Evolutionary conservation across 1,140 invertebrate species (phyloP), one percentile per base, ranked within the genome.

Genomic region (Drosophila navojoa): DNA sequence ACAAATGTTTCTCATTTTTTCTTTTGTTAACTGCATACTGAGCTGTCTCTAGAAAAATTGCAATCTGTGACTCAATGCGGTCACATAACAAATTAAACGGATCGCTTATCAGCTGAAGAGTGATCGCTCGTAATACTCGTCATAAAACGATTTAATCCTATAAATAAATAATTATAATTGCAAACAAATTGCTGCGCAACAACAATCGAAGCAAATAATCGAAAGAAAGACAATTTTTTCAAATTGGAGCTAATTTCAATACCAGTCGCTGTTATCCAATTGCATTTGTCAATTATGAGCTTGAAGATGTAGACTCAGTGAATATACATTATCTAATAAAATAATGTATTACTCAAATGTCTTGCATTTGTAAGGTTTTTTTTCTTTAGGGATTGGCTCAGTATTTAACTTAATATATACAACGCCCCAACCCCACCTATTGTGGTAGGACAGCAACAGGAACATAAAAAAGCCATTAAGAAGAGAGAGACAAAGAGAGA

Each of bases 381-480:
- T 15, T n/a, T 32, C 19, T 45, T 67, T 25, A 38, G 16, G 52
- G 54, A 67, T 71, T 71, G 54, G 62, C 68, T 52, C 35, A 32
- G 35, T 52, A 71, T 58, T 55, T 32, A 57, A 44, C 52, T 32
- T 38, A 50, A 7, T 29, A 32, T 32, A 32, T 32, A 9, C 4
- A 13, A 3, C 22, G 5, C 10, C 32, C n/a, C 15, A 11, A 49
- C 44, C 66, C 57, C 49, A 15, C 4, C 15, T n/a, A 27, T 85
- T 86, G 81, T 40, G 81, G 81, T 86, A 85, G 81, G 81, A 66
- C 81, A 49, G 54, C 52, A 42, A 52, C 15, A 49, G 77, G 54
- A 54, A 81, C 81, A 81, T 81, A 85, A 86, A 85, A 85, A 85
- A 72, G 59, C 75, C 57, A 85, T 86, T 85, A 85, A 38, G 40